Percentiles rank a stretch among this genome's conserved stretches.
Conservation (phyloP, 2,888 invertebrate species). For the Gari tellinella region DNA sequence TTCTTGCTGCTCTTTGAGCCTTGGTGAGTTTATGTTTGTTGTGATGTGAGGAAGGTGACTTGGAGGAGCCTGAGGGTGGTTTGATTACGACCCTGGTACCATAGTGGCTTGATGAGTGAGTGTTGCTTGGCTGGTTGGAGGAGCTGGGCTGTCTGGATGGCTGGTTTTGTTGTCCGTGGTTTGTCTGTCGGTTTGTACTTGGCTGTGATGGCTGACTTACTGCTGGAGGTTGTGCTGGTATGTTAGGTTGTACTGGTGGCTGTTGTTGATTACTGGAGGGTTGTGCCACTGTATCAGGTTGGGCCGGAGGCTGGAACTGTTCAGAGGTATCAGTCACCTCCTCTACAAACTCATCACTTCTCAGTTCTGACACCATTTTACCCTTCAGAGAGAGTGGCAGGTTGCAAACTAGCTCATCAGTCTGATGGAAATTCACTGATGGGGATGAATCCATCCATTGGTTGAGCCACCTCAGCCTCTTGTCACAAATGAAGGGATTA, state of each 20-base stretch:
- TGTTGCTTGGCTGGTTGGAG: slow-evolving; percentile 1
- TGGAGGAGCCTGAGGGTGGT: slow-evolving; percentile 14
- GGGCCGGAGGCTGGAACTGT: neutral
- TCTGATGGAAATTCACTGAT: slow-evolving; percentile 83
- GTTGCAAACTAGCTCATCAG: slow-evolving; percentile 84
- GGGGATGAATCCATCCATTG: slow-evolving; percentile 88
- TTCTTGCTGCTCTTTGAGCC: slow-evolving; percentile 34
- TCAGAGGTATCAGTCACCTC: neutral
- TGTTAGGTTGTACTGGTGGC: neutral
- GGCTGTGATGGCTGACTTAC: neutral
- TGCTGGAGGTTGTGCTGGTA: neutral
- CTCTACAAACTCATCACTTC: slow-evolving; percentile 59
- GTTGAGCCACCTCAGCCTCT: slow-evolving; percentile 82
- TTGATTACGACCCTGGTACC: slow-evolving; percentile 38
- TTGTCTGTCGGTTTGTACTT: no score
- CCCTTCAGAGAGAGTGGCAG: slow-evolving; percentile 77
- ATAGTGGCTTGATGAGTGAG: neutral
- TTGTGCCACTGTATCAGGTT: neutral
- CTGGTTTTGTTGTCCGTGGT: no score
- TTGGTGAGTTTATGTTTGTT: neutral
- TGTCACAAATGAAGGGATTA: slow-evolving; percentile 89
- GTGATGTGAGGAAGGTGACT: neutral
- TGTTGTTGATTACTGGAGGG: neutral
- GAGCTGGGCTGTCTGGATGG: neutral
- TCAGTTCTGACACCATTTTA: slow-evolving; percentile 68